These are phyloP conservation scores for Scaptodrosophila lebanonensis DNA, from an alignment of 1,140 invertebrate genomes.

Conservation along the genomic window DNA sequence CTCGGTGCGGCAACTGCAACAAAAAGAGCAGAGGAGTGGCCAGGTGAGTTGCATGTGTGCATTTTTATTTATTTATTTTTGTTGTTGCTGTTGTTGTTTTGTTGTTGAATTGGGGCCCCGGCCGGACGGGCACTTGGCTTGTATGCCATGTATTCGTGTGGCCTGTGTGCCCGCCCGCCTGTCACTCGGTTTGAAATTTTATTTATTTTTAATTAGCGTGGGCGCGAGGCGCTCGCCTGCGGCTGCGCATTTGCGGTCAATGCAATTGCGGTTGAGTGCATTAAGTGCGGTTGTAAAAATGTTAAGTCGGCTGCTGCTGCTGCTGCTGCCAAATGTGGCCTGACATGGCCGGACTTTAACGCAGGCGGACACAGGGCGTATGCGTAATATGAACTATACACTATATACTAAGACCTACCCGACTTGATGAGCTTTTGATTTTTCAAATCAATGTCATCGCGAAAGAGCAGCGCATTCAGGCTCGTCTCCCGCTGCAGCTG, in stretches of 20 bases:
- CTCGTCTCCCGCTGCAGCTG: conserved; percentile 41
- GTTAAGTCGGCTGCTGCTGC: not conserved
- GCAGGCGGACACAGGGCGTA: not conserved
- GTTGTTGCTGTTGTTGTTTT: too few species aligned
- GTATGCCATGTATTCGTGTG: too few species aligned
- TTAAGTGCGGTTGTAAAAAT: conserved; percentile 23
- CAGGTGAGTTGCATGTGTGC: conserved; percentile 1
- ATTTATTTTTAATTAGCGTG: conserved; percentile 71
- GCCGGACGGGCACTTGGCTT: too few species aligned
- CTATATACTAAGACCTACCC: too few species aligned
- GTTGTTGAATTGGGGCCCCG: too few species aligned
- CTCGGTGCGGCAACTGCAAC: conserved; percentile 29
- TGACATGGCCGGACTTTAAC: not conserved
- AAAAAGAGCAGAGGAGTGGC: not conserved
- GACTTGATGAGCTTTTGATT: conserved; percentile 68
- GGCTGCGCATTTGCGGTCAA: conserved; percentile 19
- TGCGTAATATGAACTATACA: too few species aligned
- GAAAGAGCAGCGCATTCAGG: conserved; percentile 45
- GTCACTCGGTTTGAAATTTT: conserved; percentile 32
- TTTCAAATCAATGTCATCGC: conserved; percentile 56
- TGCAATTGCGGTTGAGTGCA: conserved; percentile 56
- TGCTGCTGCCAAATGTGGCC: not conserved
- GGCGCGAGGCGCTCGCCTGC: conserved; percentile 25
- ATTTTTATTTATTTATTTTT: conserved; percentile 59
- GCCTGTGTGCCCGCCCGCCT: conserved; percentile 19